phyloP scores from a whole-genome alignment of 2,888 invertebrate species.

The Sepioteuthis lessoniana region DNA sequence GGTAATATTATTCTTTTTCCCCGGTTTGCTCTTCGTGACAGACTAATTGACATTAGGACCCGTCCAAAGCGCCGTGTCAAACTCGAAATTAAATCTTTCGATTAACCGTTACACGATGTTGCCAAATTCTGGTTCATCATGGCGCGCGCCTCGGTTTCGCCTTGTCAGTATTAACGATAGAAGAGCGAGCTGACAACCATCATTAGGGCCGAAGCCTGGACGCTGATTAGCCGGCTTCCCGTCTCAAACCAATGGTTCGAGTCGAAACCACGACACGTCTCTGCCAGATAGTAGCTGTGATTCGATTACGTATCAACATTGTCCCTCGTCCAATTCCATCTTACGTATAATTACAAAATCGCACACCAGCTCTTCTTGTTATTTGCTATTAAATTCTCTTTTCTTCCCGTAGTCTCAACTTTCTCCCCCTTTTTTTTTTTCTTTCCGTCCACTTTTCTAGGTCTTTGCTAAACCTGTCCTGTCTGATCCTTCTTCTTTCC shows the following conservation, averaged over 20 bases:
- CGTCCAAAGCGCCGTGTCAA: slow-evolving; percentile 33
- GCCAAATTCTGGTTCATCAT: slow-evolving; percentile 33
- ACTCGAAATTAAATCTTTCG: slow-evolving; percentile 33
- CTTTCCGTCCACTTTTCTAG: not conserved
- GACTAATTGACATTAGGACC: slow-evolving; percentile 33
- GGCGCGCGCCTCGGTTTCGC: not conserved
- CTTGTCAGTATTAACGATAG: slow-evolving; percentile 33
- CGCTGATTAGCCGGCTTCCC: slow-evolving; percentile 33
- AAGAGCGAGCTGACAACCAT: not conserved
- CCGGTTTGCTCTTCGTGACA: slow-evolving; percentile 20
- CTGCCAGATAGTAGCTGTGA: slow-evolving; percentile 20
- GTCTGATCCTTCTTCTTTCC: not conserved
- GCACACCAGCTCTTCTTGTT: not conserved
- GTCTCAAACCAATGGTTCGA: slow-evolving; percentile 23
- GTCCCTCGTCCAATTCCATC: not conserved
- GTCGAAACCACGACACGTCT: slow-evolving; percentile 6
- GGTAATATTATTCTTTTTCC: slow-evolving; percentile 33
- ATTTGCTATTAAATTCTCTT: slow-evolving; percentile 33
- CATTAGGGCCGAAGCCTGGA: slow-evolving; percentile 2
- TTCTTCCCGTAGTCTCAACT: not conserved
- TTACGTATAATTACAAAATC: slow-evolving; percentile 33
- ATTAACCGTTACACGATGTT: slow-evolving; percentile 33
- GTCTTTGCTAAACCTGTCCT: not conserved
- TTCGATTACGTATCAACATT: slow-evolving; percentile 33
- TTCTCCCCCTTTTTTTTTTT: not conserved